These are phyloP conservation scores for Mesocentrotus franciscanus DNA, from an alignment of 53 echinoderm and acorn worm species.

Conservation along the genomic window DNA sequence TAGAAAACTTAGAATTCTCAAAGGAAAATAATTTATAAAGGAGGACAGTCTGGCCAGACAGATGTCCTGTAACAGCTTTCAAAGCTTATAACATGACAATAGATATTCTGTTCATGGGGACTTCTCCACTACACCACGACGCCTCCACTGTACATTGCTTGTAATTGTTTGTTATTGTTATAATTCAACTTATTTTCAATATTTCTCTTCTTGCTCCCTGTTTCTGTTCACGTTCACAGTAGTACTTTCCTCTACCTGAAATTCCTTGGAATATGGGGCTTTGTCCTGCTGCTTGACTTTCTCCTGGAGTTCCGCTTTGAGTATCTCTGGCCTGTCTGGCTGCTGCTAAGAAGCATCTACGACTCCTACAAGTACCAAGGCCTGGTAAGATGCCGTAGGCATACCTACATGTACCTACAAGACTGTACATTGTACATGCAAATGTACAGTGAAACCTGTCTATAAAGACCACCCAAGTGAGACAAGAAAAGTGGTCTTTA, in stretches of 20 bases:
- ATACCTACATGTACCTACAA: neutral
- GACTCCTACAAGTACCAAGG: slow-evolving; percentile 99
- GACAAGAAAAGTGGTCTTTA: no score
- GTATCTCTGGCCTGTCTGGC: slow-evolving; percentile 99
- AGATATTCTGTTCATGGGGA: no score
- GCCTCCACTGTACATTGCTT: neutral
- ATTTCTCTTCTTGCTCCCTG: neutral
- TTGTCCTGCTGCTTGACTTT: slow-evolving; percentile 96
- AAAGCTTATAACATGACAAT: no score
- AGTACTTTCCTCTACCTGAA: slow-evolving; percentile 99
- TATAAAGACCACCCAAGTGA: no score
- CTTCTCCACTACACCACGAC: no score
- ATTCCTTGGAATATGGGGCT: slow-evolving; percentile 98
- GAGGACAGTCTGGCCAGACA: no score
- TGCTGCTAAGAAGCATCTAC: slow-evolving; percentile 96
- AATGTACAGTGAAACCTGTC: no score
- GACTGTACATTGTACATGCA: no score
- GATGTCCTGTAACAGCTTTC: no score
- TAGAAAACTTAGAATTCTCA: no score
- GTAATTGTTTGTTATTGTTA: neutral
- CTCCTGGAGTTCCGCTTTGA: slow-evolving; percentile 99
- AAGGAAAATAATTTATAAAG: no score
- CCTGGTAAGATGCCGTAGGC: slow-evolving; percentile 79
- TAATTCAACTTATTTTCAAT: neutral
- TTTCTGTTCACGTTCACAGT: slow-evolving; percentile 18